Evolutionary conservation across 2,113 vertebrate species (phyloP), one percentile per base, ranked within the genome.

Genomic region (Nerophis lumbriciformis): DNA sequence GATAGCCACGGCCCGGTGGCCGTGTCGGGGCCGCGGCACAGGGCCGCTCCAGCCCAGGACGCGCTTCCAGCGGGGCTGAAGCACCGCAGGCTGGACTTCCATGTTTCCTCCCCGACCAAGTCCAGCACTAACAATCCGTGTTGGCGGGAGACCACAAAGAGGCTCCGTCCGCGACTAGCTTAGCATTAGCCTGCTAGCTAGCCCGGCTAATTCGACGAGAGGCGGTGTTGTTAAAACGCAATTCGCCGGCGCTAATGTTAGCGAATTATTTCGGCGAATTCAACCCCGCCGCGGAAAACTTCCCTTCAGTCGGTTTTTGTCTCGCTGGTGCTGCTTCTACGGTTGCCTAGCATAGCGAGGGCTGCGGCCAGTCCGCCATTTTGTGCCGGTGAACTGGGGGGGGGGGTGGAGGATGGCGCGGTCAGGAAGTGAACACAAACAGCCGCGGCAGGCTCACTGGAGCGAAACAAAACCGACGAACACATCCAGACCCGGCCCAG

Each of bases 21-120:
- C 94, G 65, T 95, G 94, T 53, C 94, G 90, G 75, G 94, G 94
- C 53, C 94, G 91, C 16, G 94, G 94, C 1, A 95, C 94, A 0
- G 94, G 94, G 61, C 94, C 94, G 57, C 93, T 94, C 93, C 93
- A 95, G 59, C 94, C 94, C 52, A 94, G 90, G 70, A 95, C 93
- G 76, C 94, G 89, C 80, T 95, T 95, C 94, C 94, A 95, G 66
- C 93, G 92, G 65, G 93, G 94, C 90, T 93, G 92, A 77, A 95
- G 77, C 65, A 88, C 77, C 72, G 77, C 87, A 81, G 90, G 84
- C 90, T 90, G 90, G 72, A 85, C 78, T 82, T 79, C 86, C 53
- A 55, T 55, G 36, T 55, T 15, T 4, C 37, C n/a, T 38, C 4
- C 28, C 28, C 85, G 59, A 63, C 61, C 62, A 35, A 47, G 53